A percentile compares a stretch with the other conserved stretches of the same genome.
phyloP scores from a whole-genome alignment of 2,888 invertebrate genomes.

The Caenorhabditis imperialis region DNA sequence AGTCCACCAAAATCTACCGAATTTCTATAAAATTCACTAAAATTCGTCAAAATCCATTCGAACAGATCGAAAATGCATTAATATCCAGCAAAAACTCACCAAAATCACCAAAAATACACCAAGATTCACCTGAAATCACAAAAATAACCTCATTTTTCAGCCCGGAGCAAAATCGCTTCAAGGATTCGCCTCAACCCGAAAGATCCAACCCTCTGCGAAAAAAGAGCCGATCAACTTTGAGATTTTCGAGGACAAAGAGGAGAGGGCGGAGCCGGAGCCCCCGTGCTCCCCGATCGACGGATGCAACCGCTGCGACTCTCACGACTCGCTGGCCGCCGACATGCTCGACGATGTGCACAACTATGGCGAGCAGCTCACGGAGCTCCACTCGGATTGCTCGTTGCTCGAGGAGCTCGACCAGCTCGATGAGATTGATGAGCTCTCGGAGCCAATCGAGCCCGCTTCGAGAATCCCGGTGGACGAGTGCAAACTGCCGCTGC shows the following conservation, averaged over 20 bases:
- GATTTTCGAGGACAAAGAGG: slow-evolving; percentile 29
- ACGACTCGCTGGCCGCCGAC: slow-evolving; percentile 25
- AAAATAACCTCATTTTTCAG: too few relatives aligned
- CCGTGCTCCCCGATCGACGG: slow-evolving; percentile 17
- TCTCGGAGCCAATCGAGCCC: slow-evolving; percentile 24
- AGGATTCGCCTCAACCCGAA: slow-evolving; percentile 22
- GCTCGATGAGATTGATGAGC: slow-evolving; percentile 3
- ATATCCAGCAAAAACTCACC: too few relatives aligned
- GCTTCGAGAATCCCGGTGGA: slow-evolving; percentile 29
- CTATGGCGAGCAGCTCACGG: slow-evolving; percentile 9
- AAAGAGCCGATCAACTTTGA: slow-evolving; percentile 15
- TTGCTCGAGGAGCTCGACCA: slow-evolving; percentile 11
- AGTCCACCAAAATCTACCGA: too few relatives aligned
- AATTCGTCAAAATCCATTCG: too few relatives aligned
- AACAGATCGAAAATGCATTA: too few relatives aligned
- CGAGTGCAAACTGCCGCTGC: slow-evolving; percentile 3
- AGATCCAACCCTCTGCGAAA: neutral
- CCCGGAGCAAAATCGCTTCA: slow-evolving; percentile 35
- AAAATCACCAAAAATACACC: too few relatives aligned
- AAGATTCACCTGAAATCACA: too few relatives aligned
- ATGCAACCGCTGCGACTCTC: slow-evolving; percentile 6
- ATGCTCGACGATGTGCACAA: slow-evolving; percentile 30
- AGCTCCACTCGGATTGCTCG: too few relatives aligned
- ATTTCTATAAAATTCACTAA: too few relatives aligned
- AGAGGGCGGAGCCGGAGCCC: slow-evolving; percentile 1